Evolutionary conservation across 1,140 invertebrate species (phyloP), one percentile per base, ranked within the genome.

Genomic region (Sycophila sp.): DNA sequence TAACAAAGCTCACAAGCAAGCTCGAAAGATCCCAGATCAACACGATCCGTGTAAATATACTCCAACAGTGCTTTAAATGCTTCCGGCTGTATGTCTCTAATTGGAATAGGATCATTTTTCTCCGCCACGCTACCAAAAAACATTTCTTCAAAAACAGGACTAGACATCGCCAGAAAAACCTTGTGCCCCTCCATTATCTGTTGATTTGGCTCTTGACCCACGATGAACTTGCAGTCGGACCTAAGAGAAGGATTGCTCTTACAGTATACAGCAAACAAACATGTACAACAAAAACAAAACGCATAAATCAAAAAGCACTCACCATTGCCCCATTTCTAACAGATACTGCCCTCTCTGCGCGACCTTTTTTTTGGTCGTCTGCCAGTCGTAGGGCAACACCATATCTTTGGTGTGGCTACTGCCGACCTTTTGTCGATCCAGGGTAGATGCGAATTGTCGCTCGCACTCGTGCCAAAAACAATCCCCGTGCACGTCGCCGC

Each of bases 1-100:
- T 95, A 95, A 80, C 93, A 95, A 13, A 95, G 83, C 73, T 95
- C 93, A 83, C 93, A 95, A 0, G 93, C 94, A 77, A 94, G 90
- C 75, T 94, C 93, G 79, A 94, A 94, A 4, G 92, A 93, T 56
- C 89, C 89, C 7, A 95, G 88, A 71, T 91, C 90, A 42, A 94
- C 92, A 74, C 91, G 88, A 75, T 94, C 93, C 10, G 92, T 93
- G 77, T 95, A 96, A 51, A 96, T 94, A 74, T 94, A 95, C 84
- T 93, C 89, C 1, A 94, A 78, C 65, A 96, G 84, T 11, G 92
- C 90, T 81, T 91, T 91, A 75, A 96, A 96, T 10, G 94, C 93
- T 76, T 95, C 92, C 4, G 94, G 93, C 79, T 94, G 92, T 2
- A 95, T 92, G 85, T 96, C 94, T 32, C 91, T 87, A 75, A 96